phyloP scores from a whole-genome alignment of 2,113 vertebrate species.

The Megaceryle torquata region DNA sequence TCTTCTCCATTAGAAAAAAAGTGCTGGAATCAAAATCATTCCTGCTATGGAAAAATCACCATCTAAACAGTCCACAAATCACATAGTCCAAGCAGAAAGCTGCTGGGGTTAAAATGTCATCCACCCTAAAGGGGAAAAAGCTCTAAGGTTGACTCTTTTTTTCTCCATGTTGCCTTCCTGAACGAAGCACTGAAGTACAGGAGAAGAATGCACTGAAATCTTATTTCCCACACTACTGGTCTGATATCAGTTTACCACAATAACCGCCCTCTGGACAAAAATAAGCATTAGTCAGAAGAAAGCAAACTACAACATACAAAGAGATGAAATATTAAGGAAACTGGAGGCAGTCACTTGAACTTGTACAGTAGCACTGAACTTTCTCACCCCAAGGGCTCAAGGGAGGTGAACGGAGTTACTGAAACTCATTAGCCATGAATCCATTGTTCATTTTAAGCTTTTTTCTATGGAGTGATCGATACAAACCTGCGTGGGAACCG shows the following conservation, averaged over 20 bases:
- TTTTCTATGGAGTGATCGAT: background rate
- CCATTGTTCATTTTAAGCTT: conserved; percentile 29
- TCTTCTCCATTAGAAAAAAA: background rate
- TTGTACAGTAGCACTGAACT: conserved; percentile 44
- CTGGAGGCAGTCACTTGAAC: conserved; percentile 41
- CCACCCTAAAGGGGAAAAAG: background rate
- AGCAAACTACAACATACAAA: conserved; percentile 19
- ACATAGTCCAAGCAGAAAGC: background rate
- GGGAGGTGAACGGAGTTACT: background rate
- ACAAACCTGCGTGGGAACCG: background rate
- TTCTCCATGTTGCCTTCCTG: background rate
- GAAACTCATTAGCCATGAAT: conserved; percentile 21
- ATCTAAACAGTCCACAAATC: too few relatives aligned
- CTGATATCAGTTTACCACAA: conserved; percentile 40
- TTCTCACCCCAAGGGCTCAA: conserved; percentile 2
- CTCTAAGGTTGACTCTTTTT: background rate
- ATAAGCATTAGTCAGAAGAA: conserved; percentile 47
- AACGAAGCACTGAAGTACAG: background rate
- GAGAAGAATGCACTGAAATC: background rate
- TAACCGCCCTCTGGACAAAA: background rate
- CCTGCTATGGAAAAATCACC: background rate
- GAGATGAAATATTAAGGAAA: conserved; percentile 55
- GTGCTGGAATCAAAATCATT: background rate
- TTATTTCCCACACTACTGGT: conserved; percentile 16
- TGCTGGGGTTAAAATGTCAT: background rate